Base-by-base conservation (phyloP, 2,797 vertebrate species). In the Cuniculus paca region DNA sequence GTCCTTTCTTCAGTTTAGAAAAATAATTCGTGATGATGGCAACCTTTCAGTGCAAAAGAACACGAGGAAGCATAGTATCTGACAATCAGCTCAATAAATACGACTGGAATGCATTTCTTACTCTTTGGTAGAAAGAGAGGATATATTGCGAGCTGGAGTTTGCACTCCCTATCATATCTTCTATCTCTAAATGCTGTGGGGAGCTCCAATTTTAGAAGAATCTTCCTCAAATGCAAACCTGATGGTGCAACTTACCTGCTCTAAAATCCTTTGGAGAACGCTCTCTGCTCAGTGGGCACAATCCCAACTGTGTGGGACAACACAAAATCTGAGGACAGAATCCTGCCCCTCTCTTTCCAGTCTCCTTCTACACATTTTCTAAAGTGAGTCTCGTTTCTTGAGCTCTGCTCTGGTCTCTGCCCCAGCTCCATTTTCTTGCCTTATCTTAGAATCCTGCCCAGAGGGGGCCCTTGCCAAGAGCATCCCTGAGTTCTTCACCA, bases 221-320 rank as follows among this genome's bases (percentile, higher is more conserved):
- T 70, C 31, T 88, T 88, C 61, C 50, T 26, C 84, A 68, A 75
- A 79, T 45, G 13, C 19, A 83, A 68, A 92, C 52, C 13, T 31
- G 20, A 79, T 39, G 34, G 24, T 70, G 31, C 10, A 22, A 14
- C 45, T 63, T 9, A 31, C 42, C 26, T 36, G 52, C 13, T 85
- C 65, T 65, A 58, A 88, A 52, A 7, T 7, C 52, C 70, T 78
- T 50, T 34, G 3, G 39, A 60, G 36, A 16, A 31, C 52, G 87
- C 26, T 26, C 24, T 9, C 34, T 87, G 28, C 39, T 34, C 42
- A 78, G 34, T 11, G 12, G 28, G n/a, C 20, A 52, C 89, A 75
- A n/a, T 60, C 2, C 1, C 9, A 7, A 10, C 20, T 68, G 1
- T 1, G 2, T 26, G 34, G 3, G 14, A 70, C 2, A 61, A 36